Conservation (phyloP, 1,140 invertebrate species). For the Drosophila tsacasi region DNA sequence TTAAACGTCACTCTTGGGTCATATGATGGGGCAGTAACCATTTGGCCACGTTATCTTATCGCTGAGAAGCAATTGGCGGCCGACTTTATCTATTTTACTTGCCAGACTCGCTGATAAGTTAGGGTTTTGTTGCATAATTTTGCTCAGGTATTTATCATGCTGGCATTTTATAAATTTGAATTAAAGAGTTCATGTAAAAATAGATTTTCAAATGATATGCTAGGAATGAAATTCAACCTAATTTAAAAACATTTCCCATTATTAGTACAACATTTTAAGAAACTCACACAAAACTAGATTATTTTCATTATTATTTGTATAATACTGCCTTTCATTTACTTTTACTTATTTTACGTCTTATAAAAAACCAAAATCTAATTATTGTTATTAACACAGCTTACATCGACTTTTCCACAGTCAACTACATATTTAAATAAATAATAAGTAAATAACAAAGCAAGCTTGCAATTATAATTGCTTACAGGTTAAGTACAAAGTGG, state of each 20-base stretch:
- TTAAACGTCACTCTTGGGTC: conserved; percentile 32
- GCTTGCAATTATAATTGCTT: conserved; percentile 1
- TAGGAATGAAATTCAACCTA: too few relatives aligned
- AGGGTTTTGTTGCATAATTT: conserved; percentile 19
- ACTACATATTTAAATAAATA: not conserved
- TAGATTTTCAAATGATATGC: too few relatives aligned
- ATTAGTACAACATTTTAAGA: too few relatives aligned
- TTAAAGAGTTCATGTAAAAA: too few relatives aligned
- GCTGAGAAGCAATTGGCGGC: conserved; percentile 1
- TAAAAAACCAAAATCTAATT: not conserved
- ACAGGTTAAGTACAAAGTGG: not conserved
- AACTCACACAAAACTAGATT: not conserved
- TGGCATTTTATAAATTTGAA: not conserved
- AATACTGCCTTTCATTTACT: not conserved
- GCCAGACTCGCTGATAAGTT: conserved; percentile 22
- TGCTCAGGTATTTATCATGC: conserved; percentile 9
- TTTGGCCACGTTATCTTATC: conserved; percentile 53
- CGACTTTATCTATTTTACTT: conserved; percentile 23
- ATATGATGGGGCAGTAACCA: conserved; percentile 40
- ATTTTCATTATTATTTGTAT: not conserved
- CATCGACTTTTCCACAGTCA: not conserved
- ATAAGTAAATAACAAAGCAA: not conserved
- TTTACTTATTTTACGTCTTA: not conserved
- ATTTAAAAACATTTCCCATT: too few relatives aligned
- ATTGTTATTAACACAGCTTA: not conserved